These are phyloP conservation scores for Xenopus laevis DNA, from an alignment of 2,113 vertebrate genomes.

Conservation along the genomic window DNA sequence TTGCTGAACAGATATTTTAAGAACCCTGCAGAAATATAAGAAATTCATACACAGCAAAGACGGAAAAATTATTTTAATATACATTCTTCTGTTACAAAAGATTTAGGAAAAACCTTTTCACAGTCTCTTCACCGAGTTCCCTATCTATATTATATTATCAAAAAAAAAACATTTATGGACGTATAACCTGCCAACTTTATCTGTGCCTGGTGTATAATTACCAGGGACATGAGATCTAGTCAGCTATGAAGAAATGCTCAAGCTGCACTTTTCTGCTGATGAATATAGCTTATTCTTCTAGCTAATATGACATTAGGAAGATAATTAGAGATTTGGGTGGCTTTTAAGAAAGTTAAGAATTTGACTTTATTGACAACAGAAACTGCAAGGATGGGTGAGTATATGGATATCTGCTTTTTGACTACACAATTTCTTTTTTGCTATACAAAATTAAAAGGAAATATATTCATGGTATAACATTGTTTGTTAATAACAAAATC, in stretches of 20 bases:
- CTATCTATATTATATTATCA: conserved; percentile 17
- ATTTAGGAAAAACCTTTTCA: conserved; percentile 1
- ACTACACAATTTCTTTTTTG: no score
- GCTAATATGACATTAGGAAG: conserved; percentile 2
- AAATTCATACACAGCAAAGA: neutral
- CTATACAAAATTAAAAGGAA: no score
- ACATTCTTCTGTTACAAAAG: conserved; percentile 1
- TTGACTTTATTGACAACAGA: no score
- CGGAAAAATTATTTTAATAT: conserved; percentile 1
- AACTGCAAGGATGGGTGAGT: no score
- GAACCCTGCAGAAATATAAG: conserved; percentile 3
- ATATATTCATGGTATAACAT: no score
- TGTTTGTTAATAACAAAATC: no score
- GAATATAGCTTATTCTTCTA: conserved; percentile 4
- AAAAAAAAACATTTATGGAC: conserved; percentile 18
- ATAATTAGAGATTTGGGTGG: neutral
- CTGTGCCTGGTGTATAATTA: conserved; percentile 29
- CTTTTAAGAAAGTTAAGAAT: no score
- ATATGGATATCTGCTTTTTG: no score
- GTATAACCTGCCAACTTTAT: conserved; percentile 24
- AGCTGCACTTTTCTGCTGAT: conserved; percentile 11
- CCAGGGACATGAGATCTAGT: conserved; percentile 1
- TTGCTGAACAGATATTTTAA: neutral
- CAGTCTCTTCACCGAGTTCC: neutral
- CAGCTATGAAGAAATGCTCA: conserved; percentile 21